A percentile compares a stretch with the other conserved stretches of the same genome.
Conservation (phyloP, 2,113 vertebrate species). For the Xerus inauris region DNA sequence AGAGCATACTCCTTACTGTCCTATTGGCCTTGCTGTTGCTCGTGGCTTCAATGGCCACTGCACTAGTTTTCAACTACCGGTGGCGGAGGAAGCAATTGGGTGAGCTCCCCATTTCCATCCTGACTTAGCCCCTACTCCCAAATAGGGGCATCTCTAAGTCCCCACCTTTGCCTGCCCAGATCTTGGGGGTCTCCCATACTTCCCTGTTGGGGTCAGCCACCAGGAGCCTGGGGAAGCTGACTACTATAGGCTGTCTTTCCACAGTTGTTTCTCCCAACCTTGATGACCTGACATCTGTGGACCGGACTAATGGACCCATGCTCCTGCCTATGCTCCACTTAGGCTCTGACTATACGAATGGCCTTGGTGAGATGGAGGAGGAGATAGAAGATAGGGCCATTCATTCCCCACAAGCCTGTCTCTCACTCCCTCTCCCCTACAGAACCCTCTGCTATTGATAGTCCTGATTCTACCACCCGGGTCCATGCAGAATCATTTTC, state of each 20-base stretch:
- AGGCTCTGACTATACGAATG: conserved; percentile 75
- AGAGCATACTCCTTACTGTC: conserved; percentile 88
- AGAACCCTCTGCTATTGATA: conserved; percentile 64
- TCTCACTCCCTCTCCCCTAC: conserved; percentile 45
- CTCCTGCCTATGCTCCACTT: conserved; percentile 56
- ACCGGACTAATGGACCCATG: background rate
- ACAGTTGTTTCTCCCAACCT: background rate
- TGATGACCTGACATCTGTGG: background rate
- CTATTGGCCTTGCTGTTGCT: conserved; percentile 86
- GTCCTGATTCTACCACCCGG: background rate
- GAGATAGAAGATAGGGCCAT: background rate
- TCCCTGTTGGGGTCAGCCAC: background rate
- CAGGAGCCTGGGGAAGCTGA: background rate
- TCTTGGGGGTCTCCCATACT: background rate
- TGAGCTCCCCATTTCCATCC: conserved; percentile 62
- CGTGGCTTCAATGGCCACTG: conserved; percentile 84
- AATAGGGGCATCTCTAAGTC: background rate
- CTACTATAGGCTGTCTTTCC: background rate
- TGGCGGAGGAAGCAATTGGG: conserved; percentile 89
- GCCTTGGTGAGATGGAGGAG: conserved; percentile 77
- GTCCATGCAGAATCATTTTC: conserved; percentile 47
- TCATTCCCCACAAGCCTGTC: background rate
- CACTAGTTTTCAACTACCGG: conserved; percentile 87
- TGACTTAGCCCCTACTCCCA: background rate
- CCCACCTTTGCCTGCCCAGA: background rate